Conservation (phyloP, 2,113 vertebrate genomes). For the Zootoca vivipara region DNA sequence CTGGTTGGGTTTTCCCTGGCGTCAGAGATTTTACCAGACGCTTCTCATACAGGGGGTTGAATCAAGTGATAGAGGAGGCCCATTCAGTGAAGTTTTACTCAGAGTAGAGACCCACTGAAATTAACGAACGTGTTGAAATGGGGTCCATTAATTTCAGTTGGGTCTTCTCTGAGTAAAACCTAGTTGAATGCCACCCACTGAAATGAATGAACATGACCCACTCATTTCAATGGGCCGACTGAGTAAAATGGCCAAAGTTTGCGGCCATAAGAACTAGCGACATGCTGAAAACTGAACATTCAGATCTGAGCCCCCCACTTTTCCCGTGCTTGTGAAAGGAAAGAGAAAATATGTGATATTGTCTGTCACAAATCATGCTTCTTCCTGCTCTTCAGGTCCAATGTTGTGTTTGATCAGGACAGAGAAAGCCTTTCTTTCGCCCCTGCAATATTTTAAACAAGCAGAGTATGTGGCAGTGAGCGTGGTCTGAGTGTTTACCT, state of each 20-base stretch:
- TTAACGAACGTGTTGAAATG: too few relatives aligned
- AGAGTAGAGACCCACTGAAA: too few relatives aligned
- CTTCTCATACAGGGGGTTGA: background rate
- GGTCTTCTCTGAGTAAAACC: too few relatives aligned
- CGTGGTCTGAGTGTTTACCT: conserved; percentile 2
- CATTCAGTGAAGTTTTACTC: too few relatives aligned
- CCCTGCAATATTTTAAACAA: background rate
- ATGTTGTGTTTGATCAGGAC: background rate
- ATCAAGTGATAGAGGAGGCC: too few relatives aligned
- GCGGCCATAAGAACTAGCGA: background rate
- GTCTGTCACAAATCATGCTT: background rate
- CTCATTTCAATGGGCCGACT: too few relatives aligned
- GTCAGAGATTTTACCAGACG: background rate
- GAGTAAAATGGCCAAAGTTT: background rate
- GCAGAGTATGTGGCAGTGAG: background rate
- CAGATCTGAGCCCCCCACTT: background rate
- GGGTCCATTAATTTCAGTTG: too few relatives aligned
- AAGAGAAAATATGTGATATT: background rate
- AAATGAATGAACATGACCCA: too few relatives aligned
- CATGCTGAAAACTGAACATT: background rate
- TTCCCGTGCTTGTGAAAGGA: background rate
- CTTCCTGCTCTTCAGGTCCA: too few relatives aligned
- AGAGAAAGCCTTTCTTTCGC: background rate
- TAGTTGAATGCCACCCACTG: too few relatives aligned
- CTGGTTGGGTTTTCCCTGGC: background rate